Percentiles rank a stretch among this genome's conserved stretches.
These are phyloP conservation scores for Actinia equina DNA, from an alignment of 64 coral and sea anemone genomes.

Conservation along the genomic window DNA sequence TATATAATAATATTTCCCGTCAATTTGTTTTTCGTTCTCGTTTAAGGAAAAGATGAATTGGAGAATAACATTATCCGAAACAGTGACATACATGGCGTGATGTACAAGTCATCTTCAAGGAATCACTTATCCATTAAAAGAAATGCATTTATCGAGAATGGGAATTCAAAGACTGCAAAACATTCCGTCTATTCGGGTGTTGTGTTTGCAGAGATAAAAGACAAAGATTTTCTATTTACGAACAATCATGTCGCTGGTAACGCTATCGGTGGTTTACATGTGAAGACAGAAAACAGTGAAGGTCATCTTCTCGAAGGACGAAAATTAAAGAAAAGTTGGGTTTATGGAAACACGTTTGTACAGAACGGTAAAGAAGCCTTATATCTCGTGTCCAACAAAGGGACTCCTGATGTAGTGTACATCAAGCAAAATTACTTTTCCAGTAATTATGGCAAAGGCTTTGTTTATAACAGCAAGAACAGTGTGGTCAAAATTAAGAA, in stretches of 20 bases:
- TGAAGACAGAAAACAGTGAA: constrained; percentile 23
- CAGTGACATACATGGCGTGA: background rate
- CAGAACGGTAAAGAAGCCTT: constrained; percentile 52
- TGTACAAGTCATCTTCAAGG: background rate
- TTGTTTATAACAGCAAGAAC: background rate
- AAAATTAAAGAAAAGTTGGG: constrained; percentile 6
- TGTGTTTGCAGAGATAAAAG: constrained; percentile 28
- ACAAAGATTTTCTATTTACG: constrained; percentile 10
- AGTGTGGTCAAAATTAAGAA: constrained; percentile 40
- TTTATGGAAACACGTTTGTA: constrained; percentile 57
- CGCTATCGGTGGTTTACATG: constrained; percentile 35
- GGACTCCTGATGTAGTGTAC: background rate
- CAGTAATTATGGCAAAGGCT: constrained; percentile 37
- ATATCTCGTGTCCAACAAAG: background rate
- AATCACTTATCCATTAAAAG: background rate
- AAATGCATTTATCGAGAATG: constrained; percentile 15
- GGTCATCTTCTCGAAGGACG: background rate
- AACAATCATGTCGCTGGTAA: constrained; percentile 55
- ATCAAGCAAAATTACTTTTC: constrained; percentile 40
- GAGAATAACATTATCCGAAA: background rate
- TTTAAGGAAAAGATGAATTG: background rate
- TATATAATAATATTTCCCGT: too few relatives aligned
- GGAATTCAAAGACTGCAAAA: background rate
- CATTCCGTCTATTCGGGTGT: background rate
- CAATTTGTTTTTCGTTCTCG: too few relatives aligned